Evolutionary conservation across 2,888 invertebrate species (phyloP).

Genomic region (Drosophila testacea): DNA sequence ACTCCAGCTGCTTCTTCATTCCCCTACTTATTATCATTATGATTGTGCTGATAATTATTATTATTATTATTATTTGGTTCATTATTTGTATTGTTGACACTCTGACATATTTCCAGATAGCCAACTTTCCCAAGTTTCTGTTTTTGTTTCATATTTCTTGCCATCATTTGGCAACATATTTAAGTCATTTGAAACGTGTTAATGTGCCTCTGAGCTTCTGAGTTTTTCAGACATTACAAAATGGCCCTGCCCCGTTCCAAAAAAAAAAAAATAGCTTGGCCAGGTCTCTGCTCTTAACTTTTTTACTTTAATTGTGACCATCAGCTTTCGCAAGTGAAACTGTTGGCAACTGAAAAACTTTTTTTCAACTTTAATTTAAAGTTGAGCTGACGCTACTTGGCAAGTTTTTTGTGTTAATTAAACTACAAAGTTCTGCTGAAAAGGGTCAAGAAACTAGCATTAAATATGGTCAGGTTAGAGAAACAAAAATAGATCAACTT

Average conservation of each 20-base stretch:
- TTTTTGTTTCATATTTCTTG: slow-evolving; percentile 38
- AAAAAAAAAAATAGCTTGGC: slow-evolving; percentile 28
- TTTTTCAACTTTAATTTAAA: slow-evolving; percentile 23
- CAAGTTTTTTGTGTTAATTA: slow-evolving; percentile 53
- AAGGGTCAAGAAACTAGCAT: slow-evolving; percentile 12
- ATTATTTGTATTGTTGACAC: slow-evolving; percentile 56
- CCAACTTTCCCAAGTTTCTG: slow-evolving; percentile 65
- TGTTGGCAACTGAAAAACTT: slow-evolving; percentile 47
- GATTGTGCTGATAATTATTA: slow-evolving; percentile 39
- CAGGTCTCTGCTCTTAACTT: slow-evolving; percentile 42
- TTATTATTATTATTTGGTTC: slow-evolving; percentile 46
- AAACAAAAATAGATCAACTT: neutral
- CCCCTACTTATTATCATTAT: slow-evolving; percentile 31
- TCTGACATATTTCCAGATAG: slow-evolving; percentile 66
- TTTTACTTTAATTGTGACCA: slow-evolving; percentile 58
- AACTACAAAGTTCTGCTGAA: slow-evolving; percentile 26
- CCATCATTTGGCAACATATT: slow-evolving; percentile 67
- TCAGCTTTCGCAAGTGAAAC: slow-evolving; percentile 74
- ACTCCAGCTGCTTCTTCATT: slow-evolving; percentile 29
- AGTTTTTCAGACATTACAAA: slow-evolving; percentile 51
- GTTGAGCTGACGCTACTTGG: slow-evolving; percentile 25
- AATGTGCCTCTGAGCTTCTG: slow-evolving; percentile 62
- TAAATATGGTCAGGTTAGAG: slow-evolving; percentile 7
- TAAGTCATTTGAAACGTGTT: slow-evolving; percentile 71
- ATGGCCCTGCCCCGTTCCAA: slow-evolving; percentile 11